Base-by-base conservation (phyloP, 1,140 invertebrate genomes). In the Pachypeltis micranthus region DNA sequence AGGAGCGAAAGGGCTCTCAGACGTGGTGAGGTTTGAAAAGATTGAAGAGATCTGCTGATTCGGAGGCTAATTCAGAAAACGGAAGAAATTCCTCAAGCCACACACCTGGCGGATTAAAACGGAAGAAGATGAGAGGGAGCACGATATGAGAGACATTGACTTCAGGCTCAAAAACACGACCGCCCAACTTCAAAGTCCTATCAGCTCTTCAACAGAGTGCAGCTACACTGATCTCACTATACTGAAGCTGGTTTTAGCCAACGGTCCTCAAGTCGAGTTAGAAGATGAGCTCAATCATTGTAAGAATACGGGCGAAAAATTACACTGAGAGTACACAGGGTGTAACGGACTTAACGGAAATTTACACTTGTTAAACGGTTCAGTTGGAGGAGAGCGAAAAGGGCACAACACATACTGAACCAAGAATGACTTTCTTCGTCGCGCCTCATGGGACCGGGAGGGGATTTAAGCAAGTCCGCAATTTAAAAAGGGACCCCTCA, bases 271-370 rank as follows among this genome's bases (percentile, higher is more conserved):
- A 76, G 78, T 96, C 57, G 91, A 93, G 2, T 81, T 94, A 44
- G 82, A 89, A 14, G 95, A 98, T 77, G 90, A 95, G 69, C 90
- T 88, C 69, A 98, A 98, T 75, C 87, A 89, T 70, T 93, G 85
- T 70, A 96, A 94, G 79, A 84, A 85, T 73, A 70, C 58, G 67
- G 84, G 81, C n/a, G 93, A 97, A 67, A 91, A 94, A 72, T 77
- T 95, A 25, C 97, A 91, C 74, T n/a, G n/a, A n/a, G n/a, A n/a
- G n/a, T n/a, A n/a, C n/a, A n/a, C n/a, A n/a, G n/a, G n/a, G n/a
- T n/a, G n/a, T n/a, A n/a, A n/a, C n/a, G n/a, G n/a, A n/a, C n/a
- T n/a, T n/a, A n/a, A n/a, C n/a, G n/a, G n/a, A n/a, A n/a, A n/a
- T n/a, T n/a, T n/a, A n/a, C n/a, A n/a, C n/a, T n/a, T n/a, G n/a